These are phyloP conservation scores for Aotus griseimembra DNA, from an alignment of 2,797 vertebrate species.

Conservation along the genomic window DNA sequence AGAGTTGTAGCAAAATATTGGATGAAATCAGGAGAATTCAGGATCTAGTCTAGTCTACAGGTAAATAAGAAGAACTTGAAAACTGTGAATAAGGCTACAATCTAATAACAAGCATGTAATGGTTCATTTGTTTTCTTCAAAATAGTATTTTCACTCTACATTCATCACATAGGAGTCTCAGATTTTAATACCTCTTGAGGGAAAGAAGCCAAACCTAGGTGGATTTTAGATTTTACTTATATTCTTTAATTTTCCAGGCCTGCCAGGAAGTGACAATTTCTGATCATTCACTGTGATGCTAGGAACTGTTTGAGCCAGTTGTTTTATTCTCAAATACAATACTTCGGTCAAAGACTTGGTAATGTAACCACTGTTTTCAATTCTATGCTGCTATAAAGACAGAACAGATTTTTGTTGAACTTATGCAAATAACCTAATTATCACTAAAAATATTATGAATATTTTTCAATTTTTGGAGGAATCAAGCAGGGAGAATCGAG, in stretches of 20 bases:
- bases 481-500: neutral
- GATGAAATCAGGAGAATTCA: neutral
- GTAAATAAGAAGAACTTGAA: neutral
- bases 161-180: neutral
- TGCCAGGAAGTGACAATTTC: neutral
- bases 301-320: neutral
- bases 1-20: neutral
- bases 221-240: neutral
- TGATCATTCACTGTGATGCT: neutral
- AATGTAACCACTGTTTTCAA: neutral
- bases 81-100: neutral
- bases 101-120: neutral
- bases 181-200: neutral
- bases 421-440: neutral
- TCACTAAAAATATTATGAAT: neutral
- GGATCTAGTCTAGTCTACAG: neutral
- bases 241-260: neutral
- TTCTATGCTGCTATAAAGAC: neutral
- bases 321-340: neutral
- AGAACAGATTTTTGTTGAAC: neutral
- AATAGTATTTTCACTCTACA: neutral
- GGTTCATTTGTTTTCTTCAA: neutral
- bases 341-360: neutral
- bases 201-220: neutral
- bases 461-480: neutral